Conservation (phyloP, 2,113 vertebrate species). For the Porphyrio hochstetteri region DNA sequence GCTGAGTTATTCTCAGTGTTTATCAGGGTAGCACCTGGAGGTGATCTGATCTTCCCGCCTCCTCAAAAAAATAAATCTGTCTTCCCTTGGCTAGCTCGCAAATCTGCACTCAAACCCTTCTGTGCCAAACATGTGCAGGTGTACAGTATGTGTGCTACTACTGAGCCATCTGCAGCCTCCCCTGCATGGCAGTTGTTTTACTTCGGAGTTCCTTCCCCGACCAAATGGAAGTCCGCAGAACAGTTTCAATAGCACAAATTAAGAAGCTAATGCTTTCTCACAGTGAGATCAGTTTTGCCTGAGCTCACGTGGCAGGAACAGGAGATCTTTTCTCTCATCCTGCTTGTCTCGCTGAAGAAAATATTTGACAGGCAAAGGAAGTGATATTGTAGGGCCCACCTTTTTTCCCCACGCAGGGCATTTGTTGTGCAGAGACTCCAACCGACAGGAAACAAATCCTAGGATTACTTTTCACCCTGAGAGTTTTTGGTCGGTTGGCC, state of each 20-base stretch:
- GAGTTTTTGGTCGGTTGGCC: background rate
- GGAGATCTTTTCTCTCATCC: slow-evolving; percentile 19
- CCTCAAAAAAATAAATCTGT: slow-evolving; percentile 63
- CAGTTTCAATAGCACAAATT: slow-evolving; percentile 52
- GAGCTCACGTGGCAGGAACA: slow-evolving; percentile 55
- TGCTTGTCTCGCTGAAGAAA: background rate
- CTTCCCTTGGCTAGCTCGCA: slow-evolving; percentile 25
- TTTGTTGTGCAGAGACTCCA: background rate
- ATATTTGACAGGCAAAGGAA: background rate
- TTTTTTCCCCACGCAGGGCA: background rate
- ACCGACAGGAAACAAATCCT: background rate
- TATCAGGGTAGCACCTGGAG: slow-evolving; percentile 50
- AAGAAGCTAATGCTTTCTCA: slow-evolving; percentile 58
- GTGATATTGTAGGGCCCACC: background rate
- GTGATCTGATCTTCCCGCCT: slow-evolving; percentile 57
- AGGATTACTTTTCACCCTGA: background rate
- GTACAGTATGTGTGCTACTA: slow-evolving; percentile 36
- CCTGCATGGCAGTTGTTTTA: slow-evolving; percentile 13
- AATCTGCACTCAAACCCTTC: slow-evolving; percentile 52
- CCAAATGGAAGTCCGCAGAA: slow-evolving; percentile 49
- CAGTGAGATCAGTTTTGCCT: slow-evolving; percentile 38
- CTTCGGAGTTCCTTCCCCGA: slow-evolving; percentile 23
- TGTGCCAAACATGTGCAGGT: slow-evolving; percentile 55
- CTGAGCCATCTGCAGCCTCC: slow-evolving; percentile 43
- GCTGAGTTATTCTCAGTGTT: slow-evolving; percentile 41